Base-by-base conservation (phyloP, 2,888 invertebrate species). In the Antheraea yamamai region DNA sequence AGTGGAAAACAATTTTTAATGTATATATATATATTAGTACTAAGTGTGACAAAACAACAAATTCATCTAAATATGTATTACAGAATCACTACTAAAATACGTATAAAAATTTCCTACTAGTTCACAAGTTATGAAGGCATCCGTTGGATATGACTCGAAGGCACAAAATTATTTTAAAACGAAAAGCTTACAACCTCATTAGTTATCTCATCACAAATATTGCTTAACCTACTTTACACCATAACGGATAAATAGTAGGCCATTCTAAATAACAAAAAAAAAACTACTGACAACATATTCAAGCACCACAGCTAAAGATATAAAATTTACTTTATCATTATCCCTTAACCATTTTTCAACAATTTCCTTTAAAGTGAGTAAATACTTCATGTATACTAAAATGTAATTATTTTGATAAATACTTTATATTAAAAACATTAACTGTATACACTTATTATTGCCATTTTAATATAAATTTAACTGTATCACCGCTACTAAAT, bases 121-220 rank as follows among this genome's bases (percentile, higher is more conserved):
- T 89, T 90, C 88, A 90, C 87, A 85, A 86, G 84, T 86, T 85
- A 84, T 86, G 89, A 94, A 94, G 93, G 93, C 93, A 92, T 89
- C 87, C 89, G 90, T 93, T 88, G 85, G 93, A 94, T 93, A 93
- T 94, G 94, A 94, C 91, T 91, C 85, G 88, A 94, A 95, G 94
- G 94, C 94, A 94, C 94, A 90, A 91, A 90, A 85, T 85, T 84
- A 88, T 87, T 82, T 84, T 82, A 88, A 30, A 87, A 89, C 83
- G 85, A 86, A 85, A 61, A 84, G 83, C 84, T 66, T 85, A 83
- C 84, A 86, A 84, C 86, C 86, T 82, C 79, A 78, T 78, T 74
- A 73, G 78, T 77, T 64, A 70, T 78, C 76, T 76, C 75, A 68
- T 75, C 52, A 80, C 81, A 78, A 81, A 81, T 76, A 75, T 77